Evolutionary conservation across 1,140 invertebrate genomes (phyloP).

Genomic region (Chrysoperla carnea): DNA sequence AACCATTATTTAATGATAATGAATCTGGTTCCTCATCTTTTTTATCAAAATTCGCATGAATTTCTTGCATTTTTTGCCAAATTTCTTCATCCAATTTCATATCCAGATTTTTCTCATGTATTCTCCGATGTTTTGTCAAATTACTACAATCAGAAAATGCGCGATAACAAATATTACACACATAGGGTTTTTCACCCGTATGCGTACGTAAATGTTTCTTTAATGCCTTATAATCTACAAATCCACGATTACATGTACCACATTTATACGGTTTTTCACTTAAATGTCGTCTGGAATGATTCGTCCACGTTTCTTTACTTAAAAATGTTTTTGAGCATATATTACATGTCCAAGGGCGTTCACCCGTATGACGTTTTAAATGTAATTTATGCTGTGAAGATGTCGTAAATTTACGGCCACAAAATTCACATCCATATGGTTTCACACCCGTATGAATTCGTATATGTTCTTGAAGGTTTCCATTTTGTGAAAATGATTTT

Average conservation of each 20-base stretch:
- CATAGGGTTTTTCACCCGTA: constrained; percentile 60
- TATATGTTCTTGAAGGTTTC: constrained; percentile 38
- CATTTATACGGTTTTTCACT: constrained; percentile 45
- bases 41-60: constrained; percentile 12
- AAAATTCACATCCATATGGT: constrained; percentile 43
- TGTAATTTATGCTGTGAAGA: constrained; percentile 46
- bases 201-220: constrained; percentile 47
- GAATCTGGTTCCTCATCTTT: constrained; percentile 14
- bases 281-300: constrained; percentile 40
- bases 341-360: constrained; percentile 40
- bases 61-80: constrained; percentile 1
- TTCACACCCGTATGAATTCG: constrained; percentile 42
- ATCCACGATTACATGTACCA: constrained; percentile 33
- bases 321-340: constrained; percentile 37
- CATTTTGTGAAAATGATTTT: constrained; percentile 41
- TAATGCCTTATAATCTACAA: constrained; percentile 46
- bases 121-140: constrained; percentile 43
- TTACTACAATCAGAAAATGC: constrained; percentile 52
- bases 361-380: constrained; percentile 38
- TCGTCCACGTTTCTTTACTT: constrained; percentile 44
- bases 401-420: constrained; percentile 50
- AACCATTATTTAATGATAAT: constrained; percentile 3
- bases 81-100: not conserved
- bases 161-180: constrained; percentile 54
- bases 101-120: constrained; percentile 10